Base-by-base conservation (phyloP, 2,888 invertebrate species). In the Sphaerophoria taeniata region DNA sequence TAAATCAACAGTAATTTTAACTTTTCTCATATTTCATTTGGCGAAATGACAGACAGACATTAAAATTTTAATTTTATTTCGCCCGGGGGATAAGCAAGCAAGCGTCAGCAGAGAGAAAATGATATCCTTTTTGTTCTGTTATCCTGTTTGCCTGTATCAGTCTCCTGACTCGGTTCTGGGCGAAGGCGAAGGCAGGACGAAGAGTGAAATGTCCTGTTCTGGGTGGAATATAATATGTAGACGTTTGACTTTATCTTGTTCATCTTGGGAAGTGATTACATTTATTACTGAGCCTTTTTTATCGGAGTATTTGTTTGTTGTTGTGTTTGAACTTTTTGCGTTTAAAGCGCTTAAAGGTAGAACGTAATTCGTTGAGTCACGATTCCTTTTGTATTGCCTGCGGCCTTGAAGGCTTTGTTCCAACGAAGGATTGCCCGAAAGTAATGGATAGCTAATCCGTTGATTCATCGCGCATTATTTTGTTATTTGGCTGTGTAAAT, bases 21-120 rank as follows among this genome's bases (percentile, higher is more conserved):
- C 84, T 85, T 85, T 85, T 47, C 80, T 72, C 80, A 85, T 85
- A 80, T 85, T 85, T 85, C 84, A 85, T 85, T 61, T 72, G 75
- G 69, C 72, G 69, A 85, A 85, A 80, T 76, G 84, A 85, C 84
- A 85, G 72, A 85, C 69, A 85, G 61, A 67, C 84, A 85, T 85
- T 85, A 85, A 80, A 79, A 85, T 85, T 85, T 80, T 80, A 85
- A 85, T 85, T 85, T 80, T 79, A 85, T 85, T 69, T 85, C 80
- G 75, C 84, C 84, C 84, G 36, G 69, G 84, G 84, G 84, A 85
- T 73, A 69, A 84, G 75, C 83, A 74, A 36, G 67, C 45, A 72
- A 9, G 69, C 74, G 73, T 16, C 69, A 78, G 39, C 39, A n/a
- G n/a, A 43, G 5, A 7, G 71, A 74, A 65, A 79, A 67, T 65